Conservation (phyloP, 2,797 vertebrate species). For the Catharus ustulatus region DNA sequence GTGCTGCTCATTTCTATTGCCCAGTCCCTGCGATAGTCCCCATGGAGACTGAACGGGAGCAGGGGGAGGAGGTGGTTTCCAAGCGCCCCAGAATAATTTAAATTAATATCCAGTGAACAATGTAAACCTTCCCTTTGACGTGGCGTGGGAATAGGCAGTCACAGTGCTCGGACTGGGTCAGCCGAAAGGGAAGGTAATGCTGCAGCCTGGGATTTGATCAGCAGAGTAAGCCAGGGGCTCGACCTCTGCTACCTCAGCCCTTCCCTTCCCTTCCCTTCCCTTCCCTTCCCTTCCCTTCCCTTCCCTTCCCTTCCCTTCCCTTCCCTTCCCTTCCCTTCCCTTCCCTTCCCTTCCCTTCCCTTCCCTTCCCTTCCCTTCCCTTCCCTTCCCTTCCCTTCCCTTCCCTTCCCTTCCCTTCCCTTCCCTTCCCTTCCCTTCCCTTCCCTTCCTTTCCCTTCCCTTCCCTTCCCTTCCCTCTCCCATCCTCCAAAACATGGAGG, state of each 20-base stretch:
- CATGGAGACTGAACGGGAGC: not conserved
- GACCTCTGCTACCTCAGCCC: conserved; percentile 44
- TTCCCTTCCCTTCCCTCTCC: not conserved
- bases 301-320: not conserved
- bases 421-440: not conserved
- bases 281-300: not conserved
- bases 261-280: not conserved
- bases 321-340: not conserved
- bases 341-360: not conserved
- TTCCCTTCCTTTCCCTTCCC: not conserved
- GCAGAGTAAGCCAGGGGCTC: not conserved
- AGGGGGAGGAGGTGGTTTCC: conserved; percentile 41
- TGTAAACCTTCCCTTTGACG: conserved; percentile 67
- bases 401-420: not conserved
- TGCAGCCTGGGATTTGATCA: not conserved
- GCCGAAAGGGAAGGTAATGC: conserved; percentile 41
- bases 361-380: not conserved
- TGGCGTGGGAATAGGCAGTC: conserved; percentile 67
- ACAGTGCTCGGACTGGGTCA: not conserved
- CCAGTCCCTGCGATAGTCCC: conserved; percentile 7
- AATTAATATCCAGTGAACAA: conserved; percentile 72
- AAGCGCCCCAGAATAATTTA: conserved; percentile 63
- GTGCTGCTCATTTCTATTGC: not conserved
- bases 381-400: not conserved
- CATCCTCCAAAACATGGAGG: not conserved